phyloP scores from a whole-genome alignment of 2,113 vertebrate genomes.

The Seriola rivoliana region DNA sequence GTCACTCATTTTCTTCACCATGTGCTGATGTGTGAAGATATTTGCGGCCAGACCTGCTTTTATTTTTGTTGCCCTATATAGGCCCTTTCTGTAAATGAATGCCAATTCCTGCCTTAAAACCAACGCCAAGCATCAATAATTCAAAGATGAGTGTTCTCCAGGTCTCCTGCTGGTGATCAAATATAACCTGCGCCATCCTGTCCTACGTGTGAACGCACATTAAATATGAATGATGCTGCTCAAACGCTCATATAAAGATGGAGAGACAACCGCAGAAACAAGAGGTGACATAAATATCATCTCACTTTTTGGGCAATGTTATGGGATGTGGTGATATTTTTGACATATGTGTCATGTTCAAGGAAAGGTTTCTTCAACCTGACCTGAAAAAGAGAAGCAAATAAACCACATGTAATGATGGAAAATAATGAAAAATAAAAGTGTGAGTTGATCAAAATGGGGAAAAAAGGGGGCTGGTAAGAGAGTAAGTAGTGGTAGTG shows the following conservation, averaged over 20 bases:
- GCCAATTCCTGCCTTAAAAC: slow-evolving; percentile 58
- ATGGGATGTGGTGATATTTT: neutral
- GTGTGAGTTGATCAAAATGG: neutral
- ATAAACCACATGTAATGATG: neutral
- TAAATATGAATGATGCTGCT: slow-evolving; percentile 72
- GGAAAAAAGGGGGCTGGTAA: neutral
- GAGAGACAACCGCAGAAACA: neutral
- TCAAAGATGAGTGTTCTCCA: slow-evolving; percentile 69
- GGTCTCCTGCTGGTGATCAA: slow-evolving; percentile 62
- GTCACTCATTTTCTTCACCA: neutral
- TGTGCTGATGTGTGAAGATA: neutral
- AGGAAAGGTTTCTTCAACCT: neutral
- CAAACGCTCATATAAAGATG: neutral
- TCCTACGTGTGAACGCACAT: slow-evolving; percentile 46
- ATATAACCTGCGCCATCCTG: slow-evolving; percentile 65
- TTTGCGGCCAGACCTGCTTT: slow-evolving; percentile 4
- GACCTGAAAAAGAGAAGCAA: neutral
- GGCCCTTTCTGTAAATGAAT: slow-evolving; percentile 31
- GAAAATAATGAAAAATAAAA: neutral
- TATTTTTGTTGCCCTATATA: slow-evolving; percentile 38
- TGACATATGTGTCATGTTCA: neutral
- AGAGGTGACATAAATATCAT: slow-evolving; percentile 15
- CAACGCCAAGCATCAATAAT: slow-evolving; percentile 74
- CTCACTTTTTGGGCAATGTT: neutral
- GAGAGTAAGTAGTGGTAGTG: neutral